phyloP scores from a whole-genome alignment of 2,888 invertebrate genomes.

The Acanthosepion esculentum region DNA sequence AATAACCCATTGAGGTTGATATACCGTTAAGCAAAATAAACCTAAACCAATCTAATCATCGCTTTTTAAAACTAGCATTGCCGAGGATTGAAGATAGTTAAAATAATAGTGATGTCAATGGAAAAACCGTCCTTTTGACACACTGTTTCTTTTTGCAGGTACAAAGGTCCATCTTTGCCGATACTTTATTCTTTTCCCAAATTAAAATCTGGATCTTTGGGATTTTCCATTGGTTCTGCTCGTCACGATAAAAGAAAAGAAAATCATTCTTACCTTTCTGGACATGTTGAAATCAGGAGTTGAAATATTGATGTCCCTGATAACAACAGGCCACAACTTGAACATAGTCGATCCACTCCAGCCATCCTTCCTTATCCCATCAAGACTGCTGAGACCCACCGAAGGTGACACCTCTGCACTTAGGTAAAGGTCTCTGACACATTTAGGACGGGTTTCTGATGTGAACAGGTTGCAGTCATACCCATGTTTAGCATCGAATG shows the following conservation, averaged over 20 bases:
- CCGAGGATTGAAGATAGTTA: no score
- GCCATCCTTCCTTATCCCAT: conserved; percentile 67
- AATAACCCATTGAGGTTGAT: no score
- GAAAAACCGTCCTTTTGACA: no score
- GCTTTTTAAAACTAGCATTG: no score
- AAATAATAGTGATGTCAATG: no score
- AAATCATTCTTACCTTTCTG: conserved; percentile 49
- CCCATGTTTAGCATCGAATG: conserved; percentile 82
- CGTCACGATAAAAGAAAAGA: not conserved
- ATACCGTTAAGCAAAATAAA: no score
- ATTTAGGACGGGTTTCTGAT: conserved; percentile 83
- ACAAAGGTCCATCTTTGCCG: no score
- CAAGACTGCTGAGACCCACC: conserved; percentile 64
- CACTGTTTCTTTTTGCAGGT: no score
- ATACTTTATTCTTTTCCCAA: no score
- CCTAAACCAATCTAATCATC: no score
- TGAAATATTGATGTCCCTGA: conserved; percentile 61
- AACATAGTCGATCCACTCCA: conserved; percentile 64
- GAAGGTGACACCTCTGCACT: conserved; percentile 80
- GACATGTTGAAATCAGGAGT: conserved; percentile 65
- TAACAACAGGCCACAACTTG: conserved; percentile 67
- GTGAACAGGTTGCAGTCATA: conserved; percentile 85
- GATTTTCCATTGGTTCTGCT: no score
- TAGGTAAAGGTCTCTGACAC: conserved; percentile 86
- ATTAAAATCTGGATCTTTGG: no score